Conservation (phyloP, 2,797 vertebrate genomes). For the Allobates femoralis region DNA sequence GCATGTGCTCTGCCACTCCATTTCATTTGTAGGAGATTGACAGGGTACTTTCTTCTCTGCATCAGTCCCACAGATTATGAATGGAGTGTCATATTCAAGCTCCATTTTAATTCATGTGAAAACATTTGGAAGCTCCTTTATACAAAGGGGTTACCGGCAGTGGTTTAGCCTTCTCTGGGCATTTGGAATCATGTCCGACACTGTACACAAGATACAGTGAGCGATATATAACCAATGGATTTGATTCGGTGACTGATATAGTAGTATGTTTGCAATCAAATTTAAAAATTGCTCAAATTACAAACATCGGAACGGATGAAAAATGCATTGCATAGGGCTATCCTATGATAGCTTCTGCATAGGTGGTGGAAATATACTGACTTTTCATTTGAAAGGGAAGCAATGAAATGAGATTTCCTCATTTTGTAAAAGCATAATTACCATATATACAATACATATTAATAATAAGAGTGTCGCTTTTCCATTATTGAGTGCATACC, state of each 20-base stretch:
- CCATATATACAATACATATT: conserved; percentile 12
- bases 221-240: not conserved
- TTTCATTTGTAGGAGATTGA: too few species aligned
- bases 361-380: not conserved
- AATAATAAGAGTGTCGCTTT: not conserved
- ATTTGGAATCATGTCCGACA: not conserved
- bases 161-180: not conserved
- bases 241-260: not conserved
- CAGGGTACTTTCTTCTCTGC: too few species aligned
- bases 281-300: not conserved
- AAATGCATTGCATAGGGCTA: conserved; percentile 22
- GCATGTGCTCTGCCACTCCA: too few species aligned
- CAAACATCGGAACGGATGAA: not conserved
- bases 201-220: not conserved
- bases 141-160: not conserved
- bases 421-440: not conserved
- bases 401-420: not conserved
- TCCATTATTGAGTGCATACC: not conserved
- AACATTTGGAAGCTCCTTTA: not conserved
- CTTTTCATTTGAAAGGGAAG: not conserved
- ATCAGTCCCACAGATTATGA: too few species aligned
- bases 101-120: too few species aligned
- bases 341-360: not conserved
- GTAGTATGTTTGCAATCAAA: not conserved
- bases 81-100: too few species aligned